Conservation (phyloP, 2,797 vertebrate genomes). For the Apogon hyalosoma region DNA sequence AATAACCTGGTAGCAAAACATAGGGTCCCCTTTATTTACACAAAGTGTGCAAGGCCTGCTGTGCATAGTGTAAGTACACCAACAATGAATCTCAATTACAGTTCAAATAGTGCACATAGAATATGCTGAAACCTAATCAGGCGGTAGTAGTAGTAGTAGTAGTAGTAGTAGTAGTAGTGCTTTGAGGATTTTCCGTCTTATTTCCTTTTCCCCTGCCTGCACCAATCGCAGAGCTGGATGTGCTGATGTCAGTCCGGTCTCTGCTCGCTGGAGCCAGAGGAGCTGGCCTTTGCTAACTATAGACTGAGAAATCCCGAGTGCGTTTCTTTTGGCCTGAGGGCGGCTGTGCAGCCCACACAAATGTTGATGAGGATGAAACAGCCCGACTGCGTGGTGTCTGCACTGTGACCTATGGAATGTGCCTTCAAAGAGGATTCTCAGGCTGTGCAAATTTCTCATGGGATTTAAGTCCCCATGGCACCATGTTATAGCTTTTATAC, state of each 20-base stretch:
- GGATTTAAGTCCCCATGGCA: slow-evolving; percentile 52
- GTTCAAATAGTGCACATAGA: slow-evolving; percentile 42
- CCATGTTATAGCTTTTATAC: slow-evolving; percentile 21
- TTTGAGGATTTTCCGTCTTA: slow-evolving; percentile 26
- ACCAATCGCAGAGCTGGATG: slow-evolving; percentile 41
- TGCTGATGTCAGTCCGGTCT: slow-evolving; percentile 49
- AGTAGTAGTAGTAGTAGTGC: slow-evolving; percentile 1
- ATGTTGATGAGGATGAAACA: slow-evolving; percentile 80
- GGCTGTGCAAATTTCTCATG: slow-evolving; percentile 59
- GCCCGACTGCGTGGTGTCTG: slow-evolving; percentile 69
- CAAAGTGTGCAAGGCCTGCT: slow-evolving; percentile 45
- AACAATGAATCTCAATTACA: slow-evolving; percentile 60
- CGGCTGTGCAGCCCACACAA: slow-evolving; percentile 75
- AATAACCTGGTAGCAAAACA: slow-evolving; percentile 66
- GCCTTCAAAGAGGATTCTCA: slow-evolving; percentile 73
- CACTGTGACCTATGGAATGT: slow-evolving; percentile 79
- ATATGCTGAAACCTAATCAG: slow-evolving; percentile 42
- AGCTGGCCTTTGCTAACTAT: slow-evolving; percentile 74
- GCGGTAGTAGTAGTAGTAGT: slow-evolving; percentile 7
- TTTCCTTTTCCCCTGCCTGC: slow-evolving; percentile 17
- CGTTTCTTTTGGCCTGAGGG: slow-evolving; percentile 70
- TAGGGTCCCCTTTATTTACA: slow-evolving; percentile 61
- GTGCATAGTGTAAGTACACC: slow-evolving; percentile 45
- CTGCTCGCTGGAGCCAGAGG: slow-evolving; percentile 61
- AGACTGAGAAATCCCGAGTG: slow-evolving; percentile 70